phyloP scores from a whole-genome alignment of 2,888 invertebrate genomes.

The Plagiodera versicolora region DNA sequence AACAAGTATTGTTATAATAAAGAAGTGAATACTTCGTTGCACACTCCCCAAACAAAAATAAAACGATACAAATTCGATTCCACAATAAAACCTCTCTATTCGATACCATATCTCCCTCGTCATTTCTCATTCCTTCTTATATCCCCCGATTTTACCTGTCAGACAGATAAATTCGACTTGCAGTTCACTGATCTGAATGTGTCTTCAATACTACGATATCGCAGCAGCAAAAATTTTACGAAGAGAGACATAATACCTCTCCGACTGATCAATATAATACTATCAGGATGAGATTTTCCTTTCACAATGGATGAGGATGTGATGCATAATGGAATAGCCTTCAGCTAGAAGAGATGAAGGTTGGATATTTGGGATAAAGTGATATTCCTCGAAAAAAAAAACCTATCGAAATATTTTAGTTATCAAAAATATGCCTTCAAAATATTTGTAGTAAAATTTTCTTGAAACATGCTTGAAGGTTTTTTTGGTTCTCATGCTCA shows the following conservation, averaged over 20 bases:
- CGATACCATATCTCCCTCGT: neutral
- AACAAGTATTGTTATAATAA: no score
- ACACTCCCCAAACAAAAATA: no score
- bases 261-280: neutral
- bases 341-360: neutral
- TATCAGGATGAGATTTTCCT: neutral
- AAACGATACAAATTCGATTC: no score
- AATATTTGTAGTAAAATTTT: no score
- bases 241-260: neutral
- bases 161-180: conserved; percentile 27
- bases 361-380: neutral
- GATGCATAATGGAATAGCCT: neutral
- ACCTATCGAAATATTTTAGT: no score
- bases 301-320: neutral
- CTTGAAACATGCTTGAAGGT: no score
- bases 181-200: conserved; percentile 28
- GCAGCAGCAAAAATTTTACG: neutral
- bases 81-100: neutral
- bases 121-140: no score
- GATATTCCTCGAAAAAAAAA: no score
- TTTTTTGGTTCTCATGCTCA: no score
- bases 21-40: no score
- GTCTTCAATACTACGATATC: conserved; percentile 28
- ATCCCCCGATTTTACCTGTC: conserved; percentile 9
- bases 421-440: no score